These are phyloP conservation scores for Parazoanthus atlanticus DNA, from an alignment of 92 coral and sea anemone species.

Conservation along the genomic window DNA sequence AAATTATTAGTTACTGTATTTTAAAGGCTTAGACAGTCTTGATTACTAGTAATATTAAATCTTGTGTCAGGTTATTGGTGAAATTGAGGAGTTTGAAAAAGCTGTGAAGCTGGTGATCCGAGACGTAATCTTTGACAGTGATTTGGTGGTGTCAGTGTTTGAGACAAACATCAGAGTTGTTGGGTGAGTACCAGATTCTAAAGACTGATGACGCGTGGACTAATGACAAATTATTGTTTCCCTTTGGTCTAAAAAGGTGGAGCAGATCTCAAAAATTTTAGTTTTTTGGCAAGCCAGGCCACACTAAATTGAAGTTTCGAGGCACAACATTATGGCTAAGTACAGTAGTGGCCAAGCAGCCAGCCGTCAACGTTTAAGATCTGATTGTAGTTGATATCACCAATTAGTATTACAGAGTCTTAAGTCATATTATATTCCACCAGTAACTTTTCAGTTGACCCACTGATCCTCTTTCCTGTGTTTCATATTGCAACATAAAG, in stretches of 20 bases:
- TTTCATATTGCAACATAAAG: too few relatives aligned
- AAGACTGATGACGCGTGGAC: background rate
- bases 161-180: conserved; percentile 97
- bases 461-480: too few relatives aligned
- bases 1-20: background rate
- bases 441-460: too few relatives aligned
- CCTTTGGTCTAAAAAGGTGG: background rate
- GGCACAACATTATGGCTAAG: too few relatives aligned
- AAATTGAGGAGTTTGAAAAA: conserved; percentile 86
- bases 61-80: conserved; percentile 81
- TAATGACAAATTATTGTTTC: background rate
- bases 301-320: too few relatives aligned
- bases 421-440: too few relatives aligned
- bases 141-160: conserved; percentile 96
- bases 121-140: conserved; percentile 91
- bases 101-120: conserved; percentile 90
- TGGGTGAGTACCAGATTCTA: conserved; percentile 68
- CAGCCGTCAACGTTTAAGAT: too few relatives aligned
- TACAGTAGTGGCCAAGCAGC: too few relatives aligned
- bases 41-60: background rate
- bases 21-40: background rate
- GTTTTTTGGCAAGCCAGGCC: background rate
- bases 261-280: background rate
- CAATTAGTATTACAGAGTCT: too few relatives aligned
- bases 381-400: too few relatives aligned